Conservation (phyloP, 2,797 vertebrate genomes). For the Lophotriccus pileatus region DNA sequence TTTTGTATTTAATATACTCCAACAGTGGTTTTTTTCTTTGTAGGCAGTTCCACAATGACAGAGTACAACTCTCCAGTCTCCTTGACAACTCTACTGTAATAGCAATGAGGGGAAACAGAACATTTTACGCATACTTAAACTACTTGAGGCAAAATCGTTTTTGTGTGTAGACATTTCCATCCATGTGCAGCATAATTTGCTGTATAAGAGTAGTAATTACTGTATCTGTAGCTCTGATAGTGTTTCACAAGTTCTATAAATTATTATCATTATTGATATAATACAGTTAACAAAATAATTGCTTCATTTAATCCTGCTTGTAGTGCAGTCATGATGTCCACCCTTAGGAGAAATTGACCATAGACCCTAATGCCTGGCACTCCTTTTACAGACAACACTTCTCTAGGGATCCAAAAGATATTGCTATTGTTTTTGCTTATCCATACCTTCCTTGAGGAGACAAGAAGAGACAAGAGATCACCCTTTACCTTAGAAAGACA, state of each 20-base stretch:
- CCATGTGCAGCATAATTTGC: neutral
- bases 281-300: constrained; percentile 22
- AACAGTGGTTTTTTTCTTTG: neutral
- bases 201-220: constrained; percentile 3
- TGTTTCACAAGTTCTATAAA: neutral
- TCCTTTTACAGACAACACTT: neutral
- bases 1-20: neutral
- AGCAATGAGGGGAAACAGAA: neutral
- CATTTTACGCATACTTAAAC: neutral
- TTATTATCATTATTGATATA: neutral
- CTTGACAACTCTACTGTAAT: neutral
- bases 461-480: neutral
- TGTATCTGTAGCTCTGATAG: neutral
- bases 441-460: neutral
- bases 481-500: neutral
- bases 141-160: neutral
- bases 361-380: neutral
- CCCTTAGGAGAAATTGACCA: neutral
- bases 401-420: neutral
- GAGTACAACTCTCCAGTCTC: neutral
- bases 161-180: neutral
- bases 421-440: neutral
- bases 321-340: neutral
- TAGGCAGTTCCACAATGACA: neutral
- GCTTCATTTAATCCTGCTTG: neutral